These are phyloP conservation scores for Cylindroiulus punctatus DNA, from an alignment of 2,888 invertebrate genomes.

Conservation along the genomic window DNA sequence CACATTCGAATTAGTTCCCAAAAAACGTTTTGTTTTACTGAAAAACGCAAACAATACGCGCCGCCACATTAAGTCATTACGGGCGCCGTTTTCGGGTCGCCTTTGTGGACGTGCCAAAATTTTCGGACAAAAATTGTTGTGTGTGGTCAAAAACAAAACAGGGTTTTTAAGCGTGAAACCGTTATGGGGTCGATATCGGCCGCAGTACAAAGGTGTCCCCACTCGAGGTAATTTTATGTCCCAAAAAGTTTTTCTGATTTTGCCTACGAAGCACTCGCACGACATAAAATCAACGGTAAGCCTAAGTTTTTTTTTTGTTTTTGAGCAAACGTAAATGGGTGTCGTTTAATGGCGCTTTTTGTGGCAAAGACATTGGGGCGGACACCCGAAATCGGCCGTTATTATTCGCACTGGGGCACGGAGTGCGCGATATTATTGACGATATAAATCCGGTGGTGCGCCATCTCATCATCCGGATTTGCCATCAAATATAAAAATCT, in stretches of 20 bases:
- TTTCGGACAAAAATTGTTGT: background rate
- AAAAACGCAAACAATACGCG: background rate
- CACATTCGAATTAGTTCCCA: background rate
- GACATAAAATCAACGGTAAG: background rate
- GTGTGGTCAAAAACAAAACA: background rate
- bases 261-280: background rate
- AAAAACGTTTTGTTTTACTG: background rate
- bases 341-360: background rate
- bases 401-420: background rate
- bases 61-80: background rate
- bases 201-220: background rate
- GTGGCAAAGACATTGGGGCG: background rate
- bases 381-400: background rate
- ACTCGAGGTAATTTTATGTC: background rate
- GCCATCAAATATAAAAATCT: slow-evolving; percentile 44
- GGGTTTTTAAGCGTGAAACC: background rate
- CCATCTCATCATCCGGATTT: background rate
- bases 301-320: background rate
- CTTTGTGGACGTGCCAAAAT: background rate
- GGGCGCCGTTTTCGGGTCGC: background rate
- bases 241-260: background rate
- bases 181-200: background rate
- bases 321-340: background rate
- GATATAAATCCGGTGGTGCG: background rate
- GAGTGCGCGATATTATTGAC: slow-evolving; percentile 23